Conservation (phyloP, 2,113 vertebrate genomes). For the Dromaius novaehollandiae region DNA sequence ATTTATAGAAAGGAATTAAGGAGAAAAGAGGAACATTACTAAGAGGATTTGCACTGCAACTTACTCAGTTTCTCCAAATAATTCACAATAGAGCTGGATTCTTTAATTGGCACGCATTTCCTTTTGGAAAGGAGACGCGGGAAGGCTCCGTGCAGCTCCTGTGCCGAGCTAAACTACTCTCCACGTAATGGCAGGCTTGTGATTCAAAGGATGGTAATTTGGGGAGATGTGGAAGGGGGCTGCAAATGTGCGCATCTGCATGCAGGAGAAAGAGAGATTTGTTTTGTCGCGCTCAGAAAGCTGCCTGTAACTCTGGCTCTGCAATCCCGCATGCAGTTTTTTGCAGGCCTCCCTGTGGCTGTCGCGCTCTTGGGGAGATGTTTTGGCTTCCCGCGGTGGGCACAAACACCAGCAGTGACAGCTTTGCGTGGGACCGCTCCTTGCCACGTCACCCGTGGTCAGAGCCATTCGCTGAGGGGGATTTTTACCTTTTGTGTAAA, state of each 20-base stretch:
- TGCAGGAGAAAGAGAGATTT: not conserved
- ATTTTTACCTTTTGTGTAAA: not conserved
- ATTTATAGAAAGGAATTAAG: constrained; percentile 65
- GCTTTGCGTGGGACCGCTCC: not conserved
- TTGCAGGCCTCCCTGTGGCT: not conserved
- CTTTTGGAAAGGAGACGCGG: not conserved
- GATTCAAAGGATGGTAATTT: not conserved
- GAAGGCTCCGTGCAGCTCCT: not conserved
- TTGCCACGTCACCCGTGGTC: not conserved
- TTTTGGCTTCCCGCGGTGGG: not conserved
- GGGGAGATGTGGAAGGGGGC: not conserved
- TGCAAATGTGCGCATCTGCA: not conserved
- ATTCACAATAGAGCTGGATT: constrained; percentile 29
- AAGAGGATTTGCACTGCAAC: constrained; percentile 45
- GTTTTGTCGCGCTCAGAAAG: not conserved
- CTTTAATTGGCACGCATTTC: constrained; percentile 57
- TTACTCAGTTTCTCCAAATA: constrained; percentile 58
- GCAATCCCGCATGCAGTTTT: not conserved
- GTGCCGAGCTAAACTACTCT: not conserved
- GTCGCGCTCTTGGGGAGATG: rapidly evolving
- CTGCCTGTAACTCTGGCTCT: not conserved
- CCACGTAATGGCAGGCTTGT: not conserved
- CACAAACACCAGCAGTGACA: too few relatives aligned
- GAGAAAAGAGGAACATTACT: constrained; percentile 48
- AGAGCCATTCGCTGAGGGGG: not conserved